Base-by-base conservation (phyloP, 2,113 vertebrate species). In the Lepisosteus oculatus region DNA sequence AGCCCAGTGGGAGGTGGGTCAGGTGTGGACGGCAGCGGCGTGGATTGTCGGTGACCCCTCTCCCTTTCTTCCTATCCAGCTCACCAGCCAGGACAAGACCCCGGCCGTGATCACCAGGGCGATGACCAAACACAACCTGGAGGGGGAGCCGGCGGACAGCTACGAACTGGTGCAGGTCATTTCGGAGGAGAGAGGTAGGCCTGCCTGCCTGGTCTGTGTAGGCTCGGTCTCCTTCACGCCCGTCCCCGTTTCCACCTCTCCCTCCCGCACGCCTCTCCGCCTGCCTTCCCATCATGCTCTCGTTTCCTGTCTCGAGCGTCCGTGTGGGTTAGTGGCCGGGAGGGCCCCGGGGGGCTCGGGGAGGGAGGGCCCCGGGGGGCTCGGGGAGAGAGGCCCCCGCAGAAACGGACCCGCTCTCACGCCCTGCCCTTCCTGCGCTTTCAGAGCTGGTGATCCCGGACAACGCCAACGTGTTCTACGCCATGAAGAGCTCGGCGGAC, bases 81-180 rank as follows among this genome's bases (percentile, higher is more conserved):
- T 99, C 76, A 99, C 95, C 0, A 97, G 90, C 87, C 97, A 98
- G 77, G 96, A 98, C 73, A 97, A 95, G 76, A 93, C 96, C 3
- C 94, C 94, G 0, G 93, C 92, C 0, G 95, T 98, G 13, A 92
- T 98, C 73, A 90, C 93, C 72, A 86, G 94, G 83, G 97, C 95
- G 0, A 93, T 97, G 94, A 62, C 90, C 17, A 98, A 98, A 80
- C 95, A 98, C 90, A 97, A 96, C 79, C 87, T 98, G 59, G 94
- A 96, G 64, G 78, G 81, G 0, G 94, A 94, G 7, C 81, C 92
- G 0, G 85, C 79, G 0, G 93, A 95, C 6, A 89, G 90, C 71
- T 98, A 95, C 0, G 95, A 98, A 79, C 91, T 99, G 3, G 95
- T 97, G 0, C 97, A 98, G 84, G 86, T 96, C 89, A 96, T 99